Base-by-base conservation (phyloP, 2,797 vertebrate species). In the Anisognathus igniventris region DNA sequence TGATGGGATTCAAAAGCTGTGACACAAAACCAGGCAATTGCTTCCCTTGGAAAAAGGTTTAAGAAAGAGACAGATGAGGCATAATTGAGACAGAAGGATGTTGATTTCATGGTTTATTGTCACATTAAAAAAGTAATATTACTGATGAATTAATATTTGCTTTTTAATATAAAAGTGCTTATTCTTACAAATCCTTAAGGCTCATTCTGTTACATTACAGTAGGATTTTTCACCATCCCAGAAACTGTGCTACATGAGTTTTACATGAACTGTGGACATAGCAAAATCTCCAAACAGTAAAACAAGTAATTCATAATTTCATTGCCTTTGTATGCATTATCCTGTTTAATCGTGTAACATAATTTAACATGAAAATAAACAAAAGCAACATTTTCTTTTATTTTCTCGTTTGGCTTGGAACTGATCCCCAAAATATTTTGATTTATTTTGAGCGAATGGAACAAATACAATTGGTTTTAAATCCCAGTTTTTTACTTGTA, bases 131-230 rank as follows among this genome's bases (percentile, higher is more conserved):
- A 97, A 97, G 96, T 97, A 96, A 96, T 97, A 92, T 97, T 96
- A 96, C 96, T 92, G 96, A 97, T 95, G 96, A 97, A 97, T 97
- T 96, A 96, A 96, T 97, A 96, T 97, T 98, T 97, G 88, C 85
- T 95, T 97, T 97, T 97, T 96, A 97, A 97, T 97, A 96, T 96
- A 97, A 97, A 98, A 97, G 96, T 96, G 95, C 96, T 97, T 97
- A 93, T 96, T 97, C 91, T 96, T 96, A 96, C 80, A 96, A 97
- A 97, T 97, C 96, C 97, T 97, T 97, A 97, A 97, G 96, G 96
- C 96, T 97, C 93, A 95, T 97, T 97, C 96, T 97, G 92, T 97
- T 97, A 97, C 86, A 91, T 95, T 94, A 96, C 68, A 96, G 92
- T 88, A 97, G 87, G 92, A 84, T 81, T 95, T 91, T 96, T 97